phyloP scores from a whole-genome alignment of 2,113 vertebrate species.

The Coptodon bakossiorum region DNA sequence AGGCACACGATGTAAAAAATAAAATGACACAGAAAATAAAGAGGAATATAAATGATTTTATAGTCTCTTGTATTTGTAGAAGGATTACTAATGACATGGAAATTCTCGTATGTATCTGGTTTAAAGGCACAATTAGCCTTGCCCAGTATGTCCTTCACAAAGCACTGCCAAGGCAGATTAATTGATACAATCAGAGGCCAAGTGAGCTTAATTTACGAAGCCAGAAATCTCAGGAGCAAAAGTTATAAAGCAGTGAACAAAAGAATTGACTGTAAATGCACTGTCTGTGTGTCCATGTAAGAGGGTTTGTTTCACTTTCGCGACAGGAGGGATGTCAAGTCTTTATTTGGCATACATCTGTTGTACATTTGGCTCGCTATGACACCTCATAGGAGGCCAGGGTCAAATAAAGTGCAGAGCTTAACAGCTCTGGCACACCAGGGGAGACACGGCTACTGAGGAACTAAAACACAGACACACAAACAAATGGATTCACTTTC shows the following conservation, averaged over 20 bases:
- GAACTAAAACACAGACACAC: constrained; percentile 5
- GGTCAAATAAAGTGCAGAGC: constrained; percentile 58
- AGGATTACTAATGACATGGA: constrained; percentile 22
- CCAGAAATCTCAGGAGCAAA: constrained; percentile 13
- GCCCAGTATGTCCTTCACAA: constrained; percentile 21
- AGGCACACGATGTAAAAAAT: neutral
- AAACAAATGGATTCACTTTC: constrained; percentile 12
- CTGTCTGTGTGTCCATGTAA: neutral
- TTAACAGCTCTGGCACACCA: constrained; percentile 18
- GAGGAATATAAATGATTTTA: neutral
- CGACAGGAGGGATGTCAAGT: constrained; percentile 2
- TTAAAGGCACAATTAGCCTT: constrained; percentile 47
- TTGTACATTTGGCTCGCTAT: constrained; percentile 36
- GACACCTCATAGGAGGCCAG: constrained; percentile 32
- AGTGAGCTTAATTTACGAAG: constrained; percentile 34
- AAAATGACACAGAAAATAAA: constrained; percentile 12
- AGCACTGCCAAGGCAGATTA: constrained; percentile 33
- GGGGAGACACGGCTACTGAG: neutral
- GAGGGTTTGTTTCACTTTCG: neutral
- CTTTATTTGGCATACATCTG: constrained; percentile 46
- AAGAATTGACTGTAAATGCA: neutral
- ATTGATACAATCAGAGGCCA: constrained; percentile 50
- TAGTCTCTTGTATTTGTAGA: neutral
- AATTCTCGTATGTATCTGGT: constrained; percentile 12
- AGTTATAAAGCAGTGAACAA: neutral